Evolutionary conservation across 2,797 vertebrate genomes (phyloP).

Genomic region (Tamandua tetradactyla): DNA sequence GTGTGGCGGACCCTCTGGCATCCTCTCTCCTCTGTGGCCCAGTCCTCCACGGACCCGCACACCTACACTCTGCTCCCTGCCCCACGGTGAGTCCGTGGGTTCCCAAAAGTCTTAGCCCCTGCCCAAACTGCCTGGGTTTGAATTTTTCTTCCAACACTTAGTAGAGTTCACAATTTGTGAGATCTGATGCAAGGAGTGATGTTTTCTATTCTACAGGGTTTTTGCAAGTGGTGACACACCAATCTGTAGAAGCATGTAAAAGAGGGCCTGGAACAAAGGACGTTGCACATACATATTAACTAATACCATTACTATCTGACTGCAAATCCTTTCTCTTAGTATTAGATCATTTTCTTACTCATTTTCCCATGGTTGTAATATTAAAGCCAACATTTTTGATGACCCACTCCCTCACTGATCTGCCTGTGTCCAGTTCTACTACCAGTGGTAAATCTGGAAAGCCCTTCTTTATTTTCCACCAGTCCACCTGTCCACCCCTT

Average conservation of each 20-base stretch:
- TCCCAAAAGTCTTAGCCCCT: background rate
- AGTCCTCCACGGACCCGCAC: no score
- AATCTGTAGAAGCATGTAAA: no score
- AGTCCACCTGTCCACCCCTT: background rate
- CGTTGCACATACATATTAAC: accelerated
- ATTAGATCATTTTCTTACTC: background rate
- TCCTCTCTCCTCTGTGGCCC: background rate
- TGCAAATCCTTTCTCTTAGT: background rate
- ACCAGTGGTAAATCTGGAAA: no score
- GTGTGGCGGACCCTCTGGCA: accelerated
- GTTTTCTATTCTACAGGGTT: background rate
- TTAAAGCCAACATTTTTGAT: background rate
- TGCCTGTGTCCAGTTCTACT: background rate
- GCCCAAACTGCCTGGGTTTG: background rate
- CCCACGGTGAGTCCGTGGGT: background rate
- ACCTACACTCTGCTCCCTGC: accelerated
- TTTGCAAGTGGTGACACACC: no score
- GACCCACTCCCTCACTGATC: accelerated
- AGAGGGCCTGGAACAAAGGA: accelerated
- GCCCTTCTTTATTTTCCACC: no score
- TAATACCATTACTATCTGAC: accelerated
- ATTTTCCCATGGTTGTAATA: background rate
- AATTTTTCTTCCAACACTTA: background rate
- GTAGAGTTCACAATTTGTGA: background rate
- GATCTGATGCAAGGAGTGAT: background rate